These are phyloP conservation scores for Periophthalmus magnuspinnatus DNA, from an alignment of 2,797 vertebrate species.

Conservation along the genomic window DNA sequence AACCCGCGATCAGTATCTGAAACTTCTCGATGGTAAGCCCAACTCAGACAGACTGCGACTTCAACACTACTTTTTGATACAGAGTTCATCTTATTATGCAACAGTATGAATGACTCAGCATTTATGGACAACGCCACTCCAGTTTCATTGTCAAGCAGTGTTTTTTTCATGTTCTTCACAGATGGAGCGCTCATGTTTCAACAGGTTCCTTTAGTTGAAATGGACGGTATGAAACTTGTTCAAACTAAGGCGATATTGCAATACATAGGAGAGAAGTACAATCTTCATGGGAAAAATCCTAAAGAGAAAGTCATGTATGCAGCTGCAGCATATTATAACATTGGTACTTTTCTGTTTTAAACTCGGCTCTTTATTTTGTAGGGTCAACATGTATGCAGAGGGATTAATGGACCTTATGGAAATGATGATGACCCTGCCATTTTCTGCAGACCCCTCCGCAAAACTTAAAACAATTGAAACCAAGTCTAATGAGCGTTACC, in stretches of 20 bases:
- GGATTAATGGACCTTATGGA: slow-evolving; percentile 81
- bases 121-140: no score
- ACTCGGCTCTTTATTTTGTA: slow-evolving; percentile 43
- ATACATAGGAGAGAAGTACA: slow-evolving; percentile 80
- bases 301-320: slow-evolving; percentile 81
- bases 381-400: slow-evolving; percentile 90
- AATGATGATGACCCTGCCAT: slow-evolving; percentile 72
- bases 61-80: no score
- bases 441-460: slow-evolving; percentile 60
- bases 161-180: slow-evolving; percentile 48
- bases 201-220: slow-evolving; percentile 78
- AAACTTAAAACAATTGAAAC: slow-evolving; percentile 72
- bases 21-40: slow-evolving; percentile 79
- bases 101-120: no score
- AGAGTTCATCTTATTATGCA: no score
- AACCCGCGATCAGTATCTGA: slow-evolving; percentile 78
- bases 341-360: neutral
- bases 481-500: slow-evolving; percentile 79
- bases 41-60: neutral
- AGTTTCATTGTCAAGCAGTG: neutral
- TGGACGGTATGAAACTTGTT: slow-evolving; percentile 77
- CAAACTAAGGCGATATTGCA: slow-evolving; percentile 83
- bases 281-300: slow-evolving; percentile 71
- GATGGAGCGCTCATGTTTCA: slow-evolving; percentile 80
- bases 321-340: neutral